These are phyloP conservation scores for Neolamprologus tretocephalus DNA, from an alignment of 2,113 vertebrate genomes.

Conservation along the genomic window DNA sequence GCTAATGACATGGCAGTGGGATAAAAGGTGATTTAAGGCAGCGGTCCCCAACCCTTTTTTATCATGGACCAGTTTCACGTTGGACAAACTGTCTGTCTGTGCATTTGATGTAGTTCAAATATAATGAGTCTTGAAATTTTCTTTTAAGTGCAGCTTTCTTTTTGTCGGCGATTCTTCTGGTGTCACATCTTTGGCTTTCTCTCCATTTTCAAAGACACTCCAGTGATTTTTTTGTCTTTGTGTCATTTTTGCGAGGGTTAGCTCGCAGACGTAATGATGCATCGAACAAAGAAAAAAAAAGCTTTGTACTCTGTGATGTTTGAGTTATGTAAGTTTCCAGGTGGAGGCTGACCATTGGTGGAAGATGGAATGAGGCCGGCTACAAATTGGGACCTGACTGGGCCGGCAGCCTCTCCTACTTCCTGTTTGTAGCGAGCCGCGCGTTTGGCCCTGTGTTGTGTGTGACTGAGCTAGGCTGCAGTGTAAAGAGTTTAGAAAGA, in stretches of 20 bases:
- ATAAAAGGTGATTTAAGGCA: not conserved
- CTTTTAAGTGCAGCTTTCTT: not conserved
- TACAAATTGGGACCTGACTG: not conserved
- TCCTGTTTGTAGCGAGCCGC: not conserved
- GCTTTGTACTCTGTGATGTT: not conserved
- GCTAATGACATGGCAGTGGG: not conserved
- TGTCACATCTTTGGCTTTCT: not conserved
- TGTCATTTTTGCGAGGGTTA: not conserved
- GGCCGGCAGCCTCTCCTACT: not conserved
- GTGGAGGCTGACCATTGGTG: not conserved
- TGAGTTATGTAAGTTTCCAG: not conserved
- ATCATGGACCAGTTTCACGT: not conserved
- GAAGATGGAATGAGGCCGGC: not conserved
- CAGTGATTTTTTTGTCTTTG: not conserved
- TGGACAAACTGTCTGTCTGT: not conserved
- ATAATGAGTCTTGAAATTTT: not conserved
- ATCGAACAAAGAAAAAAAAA: not conserved
- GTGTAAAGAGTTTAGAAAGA: not conserved
- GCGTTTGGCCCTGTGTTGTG: fast-evolving
- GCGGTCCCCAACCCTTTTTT: not conserved
- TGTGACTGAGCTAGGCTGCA: not conserved
- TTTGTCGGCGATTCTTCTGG: not conserved
- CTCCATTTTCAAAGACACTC: not conserved
- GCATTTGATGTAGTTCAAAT: not conserved
- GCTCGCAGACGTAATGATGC: not conserved